A percentile compares a stretch with the other conserved stretches of the same genome.
These are phyloP conservation scores for Rotaria sp. DNA, from an alignment of 2,888 invertebrate species.

Conservation along the genomic window DNA sequence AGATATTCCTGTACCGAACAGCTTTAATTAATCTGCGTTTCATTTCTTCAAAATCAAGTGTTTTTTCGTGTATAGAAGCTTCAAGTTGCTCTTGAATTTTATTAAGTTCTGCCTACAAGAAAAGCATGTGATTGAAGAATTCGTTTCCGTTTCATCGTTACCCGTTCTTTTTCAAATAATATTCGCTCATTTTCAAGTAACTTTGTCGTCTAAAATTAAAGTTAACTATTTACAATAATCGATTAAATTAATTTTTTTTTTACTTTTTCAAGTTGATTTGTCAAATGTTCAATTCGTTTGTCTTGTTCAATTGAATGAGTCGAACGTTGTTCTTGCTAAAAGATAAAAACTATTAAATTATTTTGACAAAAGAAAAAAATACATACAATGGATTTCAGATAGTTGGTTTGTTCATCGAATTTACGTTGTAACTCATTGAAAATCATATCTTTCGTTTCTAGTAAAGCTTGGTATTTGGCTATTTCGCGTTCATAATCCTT, in stretches of 20 bases:
- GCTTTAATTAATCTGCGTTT: constrained; percentile 27
- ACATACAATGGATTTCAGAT: neutral
- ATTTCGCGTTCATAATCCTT: neutral
- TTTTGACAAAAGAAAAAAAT: neutral
- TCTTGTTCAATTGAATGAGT: neutral
- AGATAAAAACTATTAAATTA: neutral
- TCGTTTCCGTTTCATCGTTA: neutral
- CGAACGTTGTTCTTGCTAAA: constrained; percentile 4
- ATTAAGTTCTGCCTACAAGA: neutral
- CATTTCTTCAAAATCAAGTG: constrained; percentile 22
- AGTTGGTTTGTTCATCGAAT: neutral
- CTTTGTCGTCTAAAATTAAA: neutral
- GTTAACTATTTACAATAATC: neutral
- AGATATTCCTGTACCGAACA: neutral
- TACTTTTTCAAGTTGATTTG: neutral
- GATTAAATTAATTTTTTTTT: neutral
- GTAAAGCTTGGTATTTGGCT: neutral
- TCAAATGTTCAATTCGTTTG: neutral
- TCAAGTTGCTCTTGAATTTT: neutral
- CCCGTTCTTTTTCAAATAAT: neutral
- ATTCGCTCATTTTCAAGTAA: neutral
- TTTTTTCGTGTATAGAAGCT: neutral
- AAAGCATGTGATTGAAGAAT: neutral
- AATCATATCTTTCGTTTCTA: neutral
- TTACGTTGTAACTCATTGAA: neutral